Conservation (phyloP, 2,888 invertebrate genomes). For the Metallyticus violacea region DNA sequence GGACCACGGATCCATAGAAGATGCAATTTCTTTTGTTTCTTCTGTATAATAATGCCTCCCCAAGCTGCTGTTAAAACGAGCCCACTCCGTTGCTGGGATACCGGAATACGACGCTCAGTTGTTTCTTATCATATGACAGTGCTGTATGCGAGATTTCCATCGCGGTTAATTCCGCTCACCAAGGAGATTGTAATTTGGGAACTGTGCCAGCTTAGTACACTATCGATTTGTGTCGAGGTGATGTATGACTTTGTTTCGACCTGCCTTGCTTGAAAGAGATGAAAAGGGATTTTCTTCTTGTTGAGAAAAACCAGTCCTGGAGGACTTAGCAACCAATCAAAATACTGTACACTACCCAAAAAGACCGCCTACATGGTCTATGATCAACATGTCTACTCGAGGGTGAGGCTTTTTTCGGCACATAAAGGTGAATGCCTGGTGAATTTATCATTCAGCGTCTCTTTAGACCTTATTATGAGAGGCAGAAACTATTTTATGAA, state of each 20-base stretch:
- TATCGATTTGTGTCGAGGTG: neutral
- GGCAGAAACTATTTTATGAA: too few relatives aligned
- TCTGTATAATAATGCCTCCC: neutral
- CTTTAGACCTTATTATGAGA: too few relatives aligned
- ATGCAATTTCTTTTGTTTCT: neutral
- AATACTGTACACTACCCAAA: too few relatives aligned
- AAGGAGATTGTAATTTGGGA: neutral
- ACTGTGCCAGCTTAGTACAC: neutral
- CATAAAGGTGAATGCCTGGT: too few relatives aligned
- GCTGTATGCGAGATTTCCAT: neutral
- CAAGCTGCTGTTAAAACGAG: too few relatives aligned
- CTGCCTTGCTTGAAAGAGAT: neutral
- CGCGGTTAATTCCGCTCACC: neutral
- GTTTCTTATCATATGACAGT: neutral
- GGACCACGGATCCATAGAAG: neutral
- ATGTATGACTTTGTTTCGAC: neutral
- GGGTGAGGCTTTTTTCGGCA: too few relatives aligned
- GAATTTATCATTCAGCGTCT: too few relatives aligned
- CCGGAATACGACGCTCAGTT: neutral
- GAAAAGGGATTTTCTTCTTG: neutral
- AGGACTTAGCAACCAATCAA: too few relatives aligned
- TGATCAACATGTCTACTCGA: too few relatives aligned
- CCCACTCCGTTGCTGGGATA: too few relatives aligned
- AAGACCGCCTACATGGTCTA: too few relatives aligned
- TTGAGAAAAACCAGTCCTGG: too few relatives aligned